These are phyloP conservation scores for Erinaceus europaeus DNA, from an alignment of 2,113 vertebrate species.

Conservation along the genomic window DNA sequence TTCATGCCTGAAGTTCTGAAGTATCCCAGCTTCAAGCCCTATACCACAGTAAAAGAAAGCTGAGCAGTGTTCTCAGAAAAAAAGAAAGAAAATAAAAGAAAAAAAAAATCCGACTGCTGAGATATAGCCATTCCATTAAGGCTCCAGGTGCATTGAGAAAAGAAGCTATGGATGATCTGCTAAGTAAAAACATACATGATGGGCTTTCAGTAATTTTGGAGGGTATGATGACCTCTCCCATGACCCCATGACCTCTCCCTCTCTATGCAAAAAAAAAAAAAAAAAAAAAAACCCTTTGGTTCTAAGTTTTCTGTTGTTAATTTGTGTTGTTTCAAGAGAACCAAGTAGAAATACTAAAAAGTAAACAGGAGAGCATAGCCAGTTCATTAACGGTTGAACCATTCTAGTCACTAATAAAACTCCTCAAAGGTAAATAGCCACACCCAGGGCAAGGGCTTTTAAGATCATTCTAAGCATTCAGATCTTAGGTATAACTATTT, in stretches of 20 bases:
- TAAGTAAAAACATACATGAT: not conserved
- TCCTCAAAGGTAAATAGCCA: too few species aligned
- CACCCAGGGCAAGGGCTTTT: conserved; percentile 1
- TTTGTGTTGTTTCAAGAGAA: not conserved
- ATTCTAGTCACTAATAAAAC: not conserved
- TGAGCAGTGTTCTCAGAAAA: too few species aligned
- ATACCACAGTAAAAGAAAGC: too few species aligned
- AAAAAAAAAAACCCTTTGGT: not conserved
- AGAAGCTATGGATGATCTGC: not conserved
- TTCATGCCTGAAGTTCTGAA: not conserved
- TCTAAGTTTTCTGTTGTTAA: not conserved
- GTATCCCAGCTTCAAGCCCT: too few species aligned
- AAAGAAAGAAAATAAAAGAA: too few species aligned
- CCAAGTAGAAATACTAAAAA: not conserved
- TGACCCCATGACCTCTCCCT: not conserved
- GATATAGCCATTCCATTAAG: not conserved
- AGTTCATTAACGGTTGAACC: not conserved
- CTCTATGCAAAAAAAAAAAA: not conserved
- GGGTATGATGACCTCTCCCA: accelerated
- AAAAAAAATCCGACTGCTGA: too few species aligned
- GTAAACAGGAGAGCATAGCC: not conserved
- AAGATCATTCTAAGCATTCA: not conserved
- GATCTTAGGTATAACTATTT: not conserved
- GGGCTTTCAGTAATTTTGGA: not conserved
- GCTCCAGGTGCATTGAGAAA: not conserved